A percentile compares a stretch with the other conserved stretches of the same genome.
These are phyloP conservation scores for Ahaetulla prasina DNA, from an alignment of 2,113 vertebrate genomes.

Conservation along the genomic window DNA sequence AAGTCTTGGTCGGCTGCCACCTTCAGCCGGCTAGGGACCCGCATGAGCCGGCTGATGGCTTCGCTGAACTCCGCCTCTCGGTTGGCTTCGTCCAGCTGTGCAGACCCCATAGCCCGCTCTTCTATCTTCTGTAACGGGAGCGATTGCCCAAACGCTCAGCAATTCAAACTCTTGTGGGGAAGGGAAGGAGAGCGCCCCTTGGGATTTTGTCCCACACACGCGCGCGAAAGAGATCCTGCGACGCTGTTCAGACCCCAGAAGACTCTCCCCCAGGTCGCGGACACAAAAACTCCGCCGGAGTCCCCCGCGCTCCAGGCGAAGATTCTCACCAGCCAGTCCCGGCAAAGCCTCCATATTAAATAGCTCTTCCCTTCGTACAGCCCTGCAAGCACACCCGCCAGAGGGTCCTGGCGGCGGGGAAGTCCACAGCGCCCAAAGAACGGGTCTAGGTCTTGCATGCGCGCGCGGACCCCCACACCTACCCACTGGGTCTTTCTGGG, in stretches of 20 bases:
- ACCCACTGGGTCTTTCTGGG: neutral
- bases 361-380: neutral
- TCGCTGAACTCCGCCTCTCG: conserved; percentile 68
- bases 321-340: neutral
- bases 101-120: conserved; percentile 33
- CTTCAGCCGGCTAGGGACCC: conserved; percentile 70
- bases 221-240: no score
- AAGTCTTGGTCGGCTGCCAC: conserved; percentile 50
- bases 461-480: neutral
- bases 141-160: neutral
- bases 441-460: neutral
- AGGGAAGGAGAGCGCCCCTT: neutral
- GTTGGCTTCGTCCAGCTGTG: neutral
- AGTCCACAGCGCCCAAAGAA: neutral
- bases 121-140: neutral
- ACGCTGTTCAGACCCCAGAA: neutral
- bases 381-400: neutral
- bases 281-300: no score
- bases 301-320: neutral
- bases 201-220: no score
- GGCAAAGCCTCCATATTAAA: neutral
- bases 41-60: conserved; percentile 71
- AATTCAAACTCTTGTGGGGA: neutral
- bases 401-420: neutral
- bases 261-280: no score